Conservation (phyloP, 2,888 invertebrate genomes). For the Dimorphilus gyrociliatus region DNA sequence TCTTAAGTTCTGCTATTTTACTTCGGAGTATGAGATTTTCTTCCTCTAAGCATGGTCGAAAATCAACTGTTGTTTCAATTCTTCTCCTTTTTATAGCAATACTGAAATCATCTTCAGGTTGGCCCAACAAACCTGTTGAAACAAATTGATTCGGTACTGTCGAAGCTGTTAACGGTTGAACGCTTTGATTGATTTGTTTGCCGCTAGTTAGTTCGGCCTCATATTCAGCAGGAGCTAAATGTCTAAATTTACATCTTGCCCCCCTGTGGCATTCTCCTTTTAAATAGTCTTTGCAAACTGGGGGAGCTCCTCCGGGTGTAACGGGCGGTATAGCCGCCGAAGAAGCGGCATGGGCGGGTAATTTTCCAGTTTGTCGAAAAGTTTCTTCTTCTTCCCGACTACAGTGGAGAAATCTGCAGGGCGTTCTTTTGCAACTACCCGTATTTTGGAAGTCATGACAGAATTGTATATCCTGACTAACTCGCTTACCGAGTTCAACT, state of each 20-base stretch:
- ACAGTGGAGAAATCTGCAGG: slow-evolving; percentile 61
- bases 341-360: too few relatives aligned
- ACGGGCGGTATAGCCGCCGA: slow-evolving; percentile 11
- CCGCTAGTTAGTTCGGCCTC: slow-evolving; percentile 9
- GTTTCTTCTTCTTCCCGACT: slow-evolving; percentile 54
- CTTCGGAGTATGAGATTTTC: slow-evolving; percentile 51
- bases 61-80: slow-evolving; percentile 8
- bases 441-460: slow-evolving; percentile 53
- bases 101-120: slow-evolving; percentile 2
- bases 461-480: slow-evolving; percentile 39
- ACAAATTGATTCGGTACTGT: too few relatives aligned
- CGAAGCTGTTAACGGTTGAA: not conserved
- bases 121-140: slow-evolving; percentile 14
- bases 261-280: slow-evolving; percentile 46
- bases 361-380: slow-evolving; percentile 52
- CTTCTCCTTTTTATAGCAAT: slow-evolving; percentile 11
- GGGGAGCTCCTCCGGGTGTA: too few relatives aligned
- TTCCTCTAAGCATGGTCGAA: slow-evolving; percentile 43
- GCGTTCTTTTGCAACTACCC: slow-evolving; percentile 53
- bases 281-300: slow-evolving; percentile 48
- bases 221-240: slow-evolving; percentile 17
- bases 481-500: slow-evolving; percentile 26
- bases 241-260: slow-evolving; percentile 41
- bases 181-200: too few relatives aligned
- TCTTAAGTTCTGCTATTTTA: slow-evolving; percentile 52